Conservation (phyloP, 2,797 vertebrate species). For the Percopsis omiscomaycus region DNA sequence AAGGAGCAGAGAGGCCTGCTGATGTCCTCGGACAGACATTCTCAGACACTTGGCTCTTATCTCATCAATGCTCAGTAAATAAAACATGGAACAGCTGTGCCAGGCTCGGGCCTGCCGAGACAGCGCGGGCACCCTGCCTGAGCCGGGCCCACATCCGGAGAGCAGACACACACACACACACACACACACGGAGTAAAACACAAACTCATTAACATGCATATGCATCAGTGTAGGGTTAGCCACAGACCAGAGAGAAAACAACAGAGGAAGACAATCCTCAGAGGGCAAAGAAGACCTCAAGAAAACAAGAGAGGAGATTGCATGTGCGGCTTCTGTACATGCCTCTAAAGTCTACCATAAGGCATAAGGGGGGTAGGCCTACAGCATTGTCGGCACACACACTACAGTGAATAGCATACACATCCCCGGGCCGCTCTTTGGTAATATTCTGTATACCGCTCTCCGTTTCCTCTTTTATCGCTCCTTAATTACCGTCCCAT, state of each 20-base stretch:
- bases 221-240: conserved; percentile 27
- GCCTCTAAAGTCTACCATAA: conserved; percentile 48
- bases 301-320: conserved; percentile 26
- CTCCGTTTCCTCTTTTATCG: conserved; percentile 28
- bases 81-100: conserved; percentile 72
- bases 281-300: background rate
- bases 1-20: conserved; percentile 47
- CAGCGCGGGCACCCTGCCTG: conserved; percentile 32
- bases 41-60: conserved; percentile 64
- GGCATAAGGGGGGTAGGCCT: conserved; percentile 41
- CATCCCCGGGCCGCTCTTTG: conserved; percentile 30
- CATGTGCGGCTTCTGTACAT: conserved; percentile 24
- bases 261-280: conserved; percentile 12
- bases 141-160: conserved; percentile 35
- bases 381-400: conserved; percentile 10
- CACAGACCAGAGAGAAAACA: conserved; percentile 16
- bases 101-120: conserved; percentile 37
- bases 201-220: conserved; percentile 19
- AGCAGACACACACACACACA: conserved; percentile 20
- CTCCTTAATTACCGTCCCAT: conserved; percentile 45
- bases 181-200: conserved; percentile 23
- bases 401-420: conserved; percentile 36
- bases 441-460: conserved; percentile 29
- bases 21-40: conserved; percentile 65
- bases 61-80: conserved; percentile 74